These are phyloP conservation scores for Bothrops jararaca DNA, from an alignment of 2,113 vertebrate species.

Conservation along the genomic window DNA sequence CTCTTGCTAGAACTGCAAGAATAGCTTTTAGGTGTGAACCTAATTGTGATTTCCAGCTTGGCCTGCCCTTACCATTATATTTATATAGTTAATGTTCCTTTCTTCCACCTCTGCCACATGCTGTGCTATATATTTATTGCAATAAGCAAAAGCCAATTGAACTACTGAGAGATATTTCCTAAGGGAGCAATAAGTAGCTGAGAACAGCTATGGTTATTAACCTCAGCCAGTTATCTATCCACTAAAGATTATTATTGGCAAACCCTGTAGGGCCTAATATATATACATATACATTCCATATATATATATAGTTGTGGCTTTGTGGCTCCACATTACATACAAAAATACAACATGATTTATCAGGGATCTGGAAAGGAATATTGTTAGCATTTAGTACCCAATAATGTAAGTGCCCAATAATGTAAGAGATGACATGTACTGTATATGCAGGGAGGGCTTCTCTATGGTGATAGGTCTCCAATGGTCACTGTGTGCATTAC, in stretches of 20 bases:
- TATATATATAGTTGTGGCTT: background rate
- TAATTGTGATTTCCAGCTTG: slow-evolving; percentile 12
- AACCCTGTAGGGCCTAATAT: slow-evolving; percentile 21
- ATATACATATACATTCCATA: too few relatives aligned
- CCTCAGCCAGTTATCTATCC: slow-evolving; percentile 33
- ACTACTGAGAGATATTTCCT: slow-evolving; percentile 28
- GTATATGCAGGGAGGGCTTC: too few relatives aligned
- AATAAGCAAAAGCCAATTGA: slow-evolving; percentile 27
- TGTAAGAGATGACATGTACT: background rate
- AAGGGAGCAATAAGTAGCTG: slow-evolving; percentile 3
- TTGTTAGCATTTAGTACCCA: background rate
- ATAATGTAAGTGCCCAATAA: background rate
- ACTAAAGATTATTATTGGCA: slow-evolving; percentile 27
- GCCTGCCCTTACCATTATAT: background rate
- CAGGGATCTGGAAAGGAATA: background rate
- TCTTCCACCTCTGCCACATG: background rate
- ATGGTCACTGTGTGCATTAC: background rate
- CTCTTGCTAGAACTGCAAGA: slow-evolving; percentile 10
- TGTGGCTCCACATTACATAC: background rate
- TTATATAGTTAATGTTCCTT: background rate
- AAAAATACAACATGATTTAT: background rate
- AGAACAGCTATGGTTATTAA: slow-evolving; percentile 17
- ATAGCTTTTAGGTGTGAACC: background rate
- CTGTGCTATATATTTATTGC: background rate
- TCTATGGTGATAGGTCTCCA: background rate